Evolutionary conservation across 2,113 vertebrate genomes (phyloP), one percentile per base, ranked within the genome.

Genomic region (Eidolon helvum): DNA sequence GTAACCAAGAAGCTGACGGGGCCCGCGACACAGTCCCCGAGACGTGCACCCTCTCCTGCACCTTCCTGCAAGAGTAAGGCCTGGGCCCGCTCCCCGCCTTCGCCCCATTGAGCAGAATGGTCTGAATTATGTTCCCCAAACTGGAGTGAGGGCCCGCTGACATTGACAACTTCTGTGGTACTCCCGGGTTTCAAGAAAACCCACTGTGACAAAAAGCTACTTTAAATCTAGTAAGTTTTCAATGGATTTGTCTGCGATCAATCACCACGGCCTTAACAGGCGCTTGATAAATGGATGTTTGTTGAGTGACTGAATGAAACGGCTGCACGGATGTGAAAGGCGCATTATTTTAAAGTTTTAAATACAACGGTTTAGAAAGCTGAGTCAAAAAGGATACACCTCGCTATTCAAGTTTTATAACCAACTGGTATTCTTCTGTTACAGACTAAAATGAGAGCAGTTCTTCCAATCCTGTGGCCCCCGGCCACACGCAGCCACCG

Each of bases 401-500:
- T 38, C 15, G 28, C 8, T 8, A 38, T 40, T 40, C 53, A 38
- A 19, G 50, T 65, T 57, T 96, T n/a, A 77, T 3, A 45, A 21
- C 16, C 14, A n/a, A 72, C 18, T 30, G 10, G 33, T 14, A 26
- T 22, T 43, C n/a, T 85, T 78, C 57, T 7, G 26, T 61, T 57
- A n/a, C 0, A n/a, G 78, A 30, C 57, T 53, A 40, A 71, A 18
- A 15, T 3, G 7, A 26, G 55, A 57, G 12, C 26, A 48, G 7
- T 21, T 72, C 19, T 83, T 61, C 55, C 48, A 33, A 2, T 3
- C 30, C 12, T 48, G 63, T 1, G 4, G 48, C 53, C 43, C 3
- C 9, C 2, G 53, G 35, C 35, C 61, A 40, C 0, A 0, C 1
- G 9, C 0, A 0, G 61, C 30, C n/a, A 30, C 38, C 26, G 26